Base-by-base conservation (phyloP, 1,140 invertebrate species). In the Tetraneura akinire region DNA sequence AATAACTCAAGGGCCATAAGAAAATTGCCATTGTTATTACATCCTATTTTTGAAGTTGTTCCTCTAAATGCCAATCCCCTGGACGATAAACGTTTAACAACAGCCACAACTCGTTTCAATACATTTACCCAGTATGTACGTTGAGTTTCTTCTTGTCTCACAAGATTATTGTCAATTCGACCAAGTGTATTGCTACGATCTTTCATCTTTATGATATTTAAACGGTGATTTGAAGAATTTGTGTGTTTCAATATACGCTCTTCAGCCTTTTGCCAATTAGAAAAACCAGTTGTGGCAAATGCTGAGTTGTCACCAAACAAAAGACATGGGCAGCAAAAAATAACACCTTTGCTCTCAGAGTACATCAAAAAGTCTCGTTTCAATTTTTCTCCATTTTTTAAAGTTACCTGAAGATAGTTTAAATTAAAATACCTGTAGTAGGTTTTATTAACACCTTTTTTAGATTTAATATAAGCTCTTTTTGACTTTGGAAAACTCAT, bases 181-280 rank as follows among this genome's bases (percentile, higher is more conserved):
- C 53, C 53, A 57, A 57, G 53, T 23, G 53, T 23, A 14, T 57
- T 57, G 9, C 53, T 13, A 23, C 53, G 21, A 57, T 57, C 21
- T 57, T 57, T 57, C 53, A 57, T 57, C 53, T 57, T 57, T 57
- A 57, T 23, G 53, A 57, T 57, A 57, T 57, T 57, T 57, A 21
- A 57, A 57, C 53, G 53, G 53, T 57, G 53, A 23, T 57, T 57
- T 55, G 53, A 57, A 57, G 53, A 57, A 57, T 26, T 57, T 55
- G 53, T 57, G 53, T 57, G 21, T 57, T 57, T 13, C 53, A 57
- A 57, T 57, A 57, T 57, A 13, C 53, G 21, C 53, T 57, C 13
- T 10, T 21, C 53, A 57, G 53, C 53, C 53, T 23, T 57, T 57
- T 23, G n/a, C 53, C 53, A 26, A 57, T 57, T 57, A 55, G n/a